Percentiles rank a stretch among this genome's conserved stretches.
phyloP scores from a whole-genome alignment of 2,888 invertebrate species.

The Diadromus collaris region DNA sequence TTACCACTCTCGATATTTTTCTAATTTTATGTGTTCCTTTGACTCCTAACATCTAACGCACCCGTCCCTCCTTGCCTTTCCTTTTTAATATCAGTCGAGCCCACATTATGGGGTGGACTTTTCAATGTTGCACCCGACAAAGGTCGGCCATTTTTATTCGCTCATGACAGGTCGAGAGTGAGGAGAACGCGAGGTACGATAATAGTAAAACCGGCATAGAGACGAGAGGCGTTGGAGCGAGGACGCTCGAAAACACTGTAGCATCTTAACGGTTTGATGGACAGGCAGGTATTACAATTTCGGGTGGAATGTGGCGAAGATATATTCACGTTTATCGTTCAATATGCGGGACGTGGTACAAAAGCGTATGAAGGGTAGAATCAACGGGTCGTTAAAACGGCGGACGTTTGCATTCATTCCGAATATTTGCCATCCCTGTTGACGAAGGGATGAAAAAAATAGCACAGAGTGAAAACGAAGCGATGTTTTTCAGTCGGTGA shows the following conservation, averaged over 20 bases:
- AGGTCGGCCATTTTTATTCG: constrained; percentile 10
- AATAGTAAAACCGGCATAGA: neutral
- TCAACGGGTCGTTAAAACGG: neutral
- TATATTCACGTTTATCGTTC: neutral
- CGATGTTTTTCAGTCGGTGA: constrained; percentile 7
- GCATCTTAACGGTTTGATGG: constrained; percentile 2
- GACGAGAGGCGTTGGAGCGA: neutral
- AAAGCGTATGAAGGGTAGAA: neutral
- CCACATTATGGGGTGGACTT: constrained; percentile 11
- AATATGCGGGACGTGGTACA: neutral
- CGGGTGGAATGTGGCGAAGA: constrained; percentile 3
- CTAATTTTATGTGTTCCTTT: neutral
- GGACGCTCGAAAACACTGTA: neutral
- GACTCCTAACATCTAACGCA: neutral
- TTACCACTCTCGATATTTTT: neutral
- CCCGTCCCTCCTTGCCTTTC: neutral
- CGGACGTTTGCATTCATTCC: neutral
- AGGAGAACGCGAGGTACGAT: neutral
- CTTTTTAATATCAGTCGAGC: constrained; percentile 14
- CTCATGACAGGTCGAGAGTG: neutral
- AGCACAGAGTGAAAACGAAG: neutral
- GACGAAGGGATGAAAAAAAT: neutral
- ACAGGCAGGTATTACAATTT: constrained; percentile 1
- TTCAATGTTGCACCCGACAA: constrained; percentile 33
- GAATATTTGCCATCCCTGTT: neutral